Conservation (phyloP, 2,888 invertebrate genomes). For the Diadegma fenestrale region DNA sequence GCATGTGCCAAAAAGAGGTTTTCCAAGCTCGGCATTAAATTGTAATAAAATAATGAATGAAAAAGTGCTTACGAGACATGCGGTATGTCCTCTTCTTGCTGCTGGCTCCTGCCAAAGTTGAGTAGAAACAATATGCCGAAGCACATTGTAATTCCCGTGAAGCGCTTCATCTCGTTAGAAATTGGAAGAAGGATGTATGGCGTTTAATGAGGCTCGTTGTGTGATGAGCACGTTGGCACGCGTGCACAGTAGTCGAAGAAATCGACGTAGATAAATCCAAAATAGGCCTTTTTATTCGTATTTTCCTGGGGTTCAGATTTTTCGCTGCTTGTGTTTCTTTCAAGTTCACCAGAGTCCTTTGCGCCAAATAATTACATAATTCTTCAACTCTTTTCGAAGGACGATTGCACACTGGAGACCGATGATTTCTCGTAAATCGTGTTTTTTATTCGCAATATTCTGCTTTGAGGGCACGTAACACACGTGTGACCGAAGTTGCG, state of each 20-base stretch:
- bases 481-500: not conserved
- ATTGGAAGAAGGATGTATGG: not conserved
- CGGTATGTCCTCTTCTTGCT: constrained; percentile 95
- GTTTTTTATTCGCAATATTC: constrained; percentile 13
- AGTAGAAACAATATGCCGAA: constrained; percentile 81
- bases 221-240: constrained; percentile 21
- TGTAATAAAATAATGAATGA: not conserved
- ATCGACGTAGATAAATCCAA: constrained; percentile 1
- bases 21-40: not conserved
- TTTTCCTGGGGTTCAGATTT: not conserved
- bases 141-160: constrained; percentile 71
- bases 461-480: constrained; percentile 6
- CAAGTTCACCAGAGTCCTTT: constrained; percentile 49
- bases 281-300: constrained; percentile 30
- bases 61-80: constrained; percentile 92
- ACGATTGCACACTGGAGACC: constrained; percentile 39
- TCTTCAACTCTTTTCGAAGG: constrained; percentile 12
- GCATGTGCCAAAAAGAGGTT: not conserved
- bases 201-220: constrained; percentile 3
- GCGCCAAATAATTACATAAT: constrained; percentile 29
- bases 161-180: constrained; percentile 63
- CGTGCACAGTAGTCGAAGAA: constrained; percentile 14
- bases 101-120: constrained; percentile 86
- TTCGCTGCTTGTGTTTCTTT: constrained; percentile 17
- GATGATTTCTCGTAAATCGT: constrained; percentile 54